These are phyloP conservation scores for Tapirus terrestris DNA, from an alignment of 2,113 vertebrate species.

Conservation along the genomic window DNA sequence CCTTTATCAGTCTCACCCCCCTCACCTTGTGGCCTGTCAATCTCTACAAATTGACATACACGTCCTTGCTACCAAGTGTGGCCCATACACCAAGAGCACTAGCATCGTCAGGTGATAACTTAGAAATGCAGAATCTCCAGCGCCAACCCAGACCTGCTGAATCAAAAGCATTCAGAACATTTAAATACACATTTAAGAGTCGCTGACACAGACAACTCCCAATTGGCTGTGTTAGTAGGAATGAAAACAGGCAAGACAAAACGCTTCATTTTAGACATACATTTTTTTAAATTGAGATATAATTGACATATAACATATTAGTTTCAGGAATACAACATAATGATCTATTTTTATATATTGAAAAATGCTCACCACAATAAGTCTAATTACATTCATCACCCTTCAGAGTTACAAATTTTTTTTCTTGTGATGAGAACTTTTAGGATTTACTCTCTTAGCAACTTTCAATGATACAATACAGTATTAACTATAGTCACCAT, in stretches of 20 bases:
- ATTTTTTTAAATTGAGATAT: not conserved
- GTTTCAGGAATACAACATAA: not conserved
- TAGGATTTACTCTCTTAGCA: not conserved
- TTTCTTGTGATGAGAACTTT: not conserved
- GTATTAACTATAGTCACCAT: not conserved
- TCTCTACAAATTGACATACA: not conserved
- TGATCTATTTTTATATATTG: not conserved
- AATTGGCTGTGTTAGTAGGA: not conserved
- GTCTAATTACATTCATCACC: not conserved
- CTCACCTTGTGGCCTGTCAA: not conserved
- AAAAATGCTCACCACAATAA: not conserved
- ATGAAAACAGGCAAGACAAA: slow-evolving; percentile 1
- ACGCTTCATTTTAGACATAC: not conserved
- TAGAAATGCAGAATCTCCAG: not conserved
- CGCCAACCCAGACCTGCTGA: not conserved
- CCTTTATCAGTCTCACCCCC: not conserved
- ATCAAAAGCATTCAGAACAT: not conserved
- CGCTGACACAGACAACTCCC: not conserved
- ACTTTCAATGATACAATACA: not conserved
- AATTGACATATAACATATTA: not conserved
- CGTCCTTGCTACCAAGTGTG: not conserved
- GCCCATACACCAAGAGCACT: not conserved
- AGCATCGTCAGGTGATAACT: not conserved
- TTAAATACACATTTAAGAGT: not conserved
- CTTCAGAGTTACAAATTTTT: not conserved